Evolutionary conservation across 1,140 invertebrate genomes (phyloP).

Genomic region (Panagrolaimus sp.): DNA sequence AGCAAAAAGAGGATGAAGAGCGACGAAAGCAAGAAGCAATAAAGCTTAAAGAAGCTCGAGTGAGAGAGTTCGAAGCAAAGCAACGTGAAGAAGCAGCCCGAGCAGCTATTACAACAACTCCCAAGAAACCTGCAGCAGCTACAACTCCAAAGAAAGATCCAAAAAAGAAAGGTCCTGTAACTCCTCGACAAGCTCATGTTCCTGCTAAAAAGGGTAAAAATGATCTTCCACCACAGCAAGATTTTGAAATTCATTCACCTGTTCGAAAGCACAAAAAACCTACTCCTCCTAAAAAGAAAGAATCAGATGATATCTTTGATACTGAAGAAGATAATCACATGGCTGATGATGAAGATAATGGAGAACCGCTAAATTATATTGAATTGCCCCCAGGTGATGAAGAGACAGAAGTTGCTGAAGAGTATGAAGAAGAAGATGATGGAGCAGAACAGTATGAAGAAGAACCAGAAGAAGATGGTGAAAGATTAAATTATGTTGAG

Average conservation of each 20-base stretch:
- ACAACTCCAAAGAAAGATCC: not conserved
- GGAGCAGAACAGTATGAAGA: not conserved
- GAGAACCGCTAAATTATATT: not conserved
- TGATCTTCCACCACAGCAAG: not conserved
- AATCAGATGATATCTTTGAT: not conserved
- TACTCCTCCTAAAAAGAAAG: not conserved
- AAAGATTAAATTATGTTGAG: not conserved
- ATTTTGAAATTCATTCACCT: not conserved
- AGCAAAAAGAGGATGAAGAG: not conserved
- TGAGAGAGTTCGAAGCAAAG: not conserved
- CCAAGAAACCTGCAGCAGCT: not conserved
- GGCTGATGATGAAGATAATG: not conserved
- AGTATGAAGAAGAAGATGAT: not conserved
- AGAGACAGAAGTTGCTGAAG: not conserved
- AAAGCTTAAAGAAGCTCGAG: not conserved
- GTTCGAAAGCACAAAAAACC: not conserved
- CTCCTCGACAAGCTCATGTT: not conserved
- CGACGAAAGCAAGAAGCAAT: not conserved
- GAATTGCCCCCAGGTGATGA: not conserved
- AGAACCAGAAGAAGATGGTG: not conserved
- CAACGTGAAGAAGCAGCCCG: not conserved
- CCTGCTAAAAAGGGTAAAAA: not conserved
- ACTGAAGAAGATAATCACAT: not conserved
- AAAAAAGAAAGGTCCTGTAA: not conserved
- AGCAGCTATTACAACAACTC: conserved; percentile 3